Evolutionary conservation across 92 coral and sea anemone species (phyloP).

Genomic region (Heteractis magnifica): DNA sequence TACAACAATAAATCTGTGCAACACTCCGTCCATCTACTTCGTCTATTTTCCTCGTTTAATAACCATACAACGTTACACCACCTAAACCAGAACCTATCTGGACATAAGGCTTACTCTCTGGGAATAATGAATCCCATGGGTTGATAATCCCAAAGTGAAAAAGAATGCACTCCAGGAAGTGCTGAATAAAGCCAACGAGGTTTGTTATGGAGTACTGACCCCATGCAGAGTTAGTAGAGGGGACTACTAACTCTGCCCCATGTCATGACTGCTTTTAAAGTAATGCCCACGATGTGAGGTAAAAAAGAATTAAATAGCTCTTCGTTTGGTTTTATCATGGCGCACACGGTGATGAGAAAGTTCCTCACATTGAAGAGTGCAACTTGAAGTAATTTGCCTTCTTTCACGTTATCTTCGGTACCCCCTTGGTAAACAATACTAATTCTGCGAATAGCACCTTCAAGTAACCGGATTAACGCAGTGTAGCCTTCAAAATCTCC

Average conservation of each 20-base stretch:
- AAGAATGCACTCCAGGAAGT: conserved; percentile 12
- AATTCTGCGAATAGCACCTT: conserved; percentile 32
- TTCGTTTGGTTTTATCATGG: conserved; percentile 34
- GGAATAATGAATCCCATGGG: conserved; percentile 28
- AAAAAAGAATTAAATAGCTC: conserved; percentile 4
- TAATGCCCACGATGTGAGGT: conserved; percentile 23
- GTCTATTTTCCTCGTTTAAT: too few species aligned
- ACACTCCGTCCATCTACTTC: too few species aligned
- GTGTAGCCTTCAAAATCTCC: conserved; percentile 46
- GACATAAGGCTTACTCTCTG: conserved; percentile 13
- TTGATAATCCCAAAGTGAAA: conserved; percentile 35
- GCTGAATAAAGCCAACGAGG: conserved; percentile 14
- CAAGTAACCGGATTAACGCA: conserved; percentile 36
- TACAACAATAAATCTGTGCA: too few species aligned
- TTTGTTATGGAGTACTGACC: background rate
- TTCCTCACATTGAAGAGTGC: conserved; percentile 36
- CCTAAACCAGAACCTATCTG: conserved; percentile 30
- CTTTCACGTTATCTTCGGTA: background rate
- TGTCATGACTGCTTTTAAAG: background rate
- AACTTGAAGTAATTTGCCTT: conserved; percentile 15
- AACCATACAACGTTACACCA: too few species aligned
- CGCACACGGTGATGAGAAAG: conserved; percentile 27
- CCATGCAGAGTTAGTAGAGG: too few species aligned
- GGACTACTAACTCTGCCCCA: too few species aligned
- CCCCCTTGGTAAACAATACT: conserved; percentile 13